Evolutionary conservation across 2,888 invertebrate species (phyloP).

Genomic region (Nomada ferruginata): DNA sequence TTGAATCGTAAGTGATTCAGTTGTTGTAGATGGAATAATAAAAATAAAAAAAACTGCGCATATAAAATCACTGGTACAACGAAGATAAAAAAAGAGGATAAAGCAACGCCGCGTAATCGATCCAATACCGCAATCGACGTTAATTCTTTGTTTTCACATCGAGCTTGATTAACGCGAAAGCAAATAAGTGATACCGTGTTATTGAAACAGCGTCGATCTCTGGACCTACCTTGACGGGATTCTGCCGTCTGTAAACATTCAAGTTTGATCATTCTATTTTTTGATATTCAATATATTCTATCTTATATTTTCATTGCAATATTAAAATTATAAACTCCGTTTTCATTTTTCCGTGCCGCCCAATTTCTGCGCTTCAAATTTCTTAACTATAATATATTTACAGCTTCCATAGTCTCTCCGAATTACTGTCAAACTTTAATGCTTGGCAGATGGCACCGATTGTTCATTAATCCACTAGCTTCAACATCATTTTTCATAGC

Average conservation of each 20-base stretch:
- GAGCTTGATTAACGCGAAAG: constrained; percentile 23
- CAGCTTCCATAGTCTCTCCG: no score
- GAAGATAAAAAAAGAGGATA: not conserved
- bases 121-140: constrained; percentile 25
- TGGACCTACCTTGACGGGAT: not conserved
- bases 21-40: not conserved
- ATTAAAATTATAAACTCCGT: not conserved
- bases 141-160: constrained; percentile 27
- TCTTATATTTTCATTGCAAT: not conserved
- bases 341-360: no score
- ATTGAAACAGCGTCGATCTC: constrained; percentile 11
- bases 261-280: not conserved
- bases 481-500: no score
- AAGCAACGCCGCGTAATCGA: constrained; percentile 27
- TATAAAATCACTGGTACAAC: not conserved
- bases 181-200: constrained; percentile 15
- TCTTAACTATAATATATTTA: no score
- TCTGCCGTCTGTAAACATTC: not conserved
- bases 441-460: no score
- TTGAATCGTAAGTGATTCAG: constrained; percentile 15
- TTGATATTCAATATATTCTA: not conserved
- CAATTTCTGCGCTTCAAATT: no score
- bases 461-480: no score
- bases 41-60: not conserved
- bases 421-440: no score